Percentiles rank a stretch among this genome's conserved stretches.
phyloP scores from a whole-genome alignment of 2,888 invertebrate species.

The Octonoba sinensis region DNA sequence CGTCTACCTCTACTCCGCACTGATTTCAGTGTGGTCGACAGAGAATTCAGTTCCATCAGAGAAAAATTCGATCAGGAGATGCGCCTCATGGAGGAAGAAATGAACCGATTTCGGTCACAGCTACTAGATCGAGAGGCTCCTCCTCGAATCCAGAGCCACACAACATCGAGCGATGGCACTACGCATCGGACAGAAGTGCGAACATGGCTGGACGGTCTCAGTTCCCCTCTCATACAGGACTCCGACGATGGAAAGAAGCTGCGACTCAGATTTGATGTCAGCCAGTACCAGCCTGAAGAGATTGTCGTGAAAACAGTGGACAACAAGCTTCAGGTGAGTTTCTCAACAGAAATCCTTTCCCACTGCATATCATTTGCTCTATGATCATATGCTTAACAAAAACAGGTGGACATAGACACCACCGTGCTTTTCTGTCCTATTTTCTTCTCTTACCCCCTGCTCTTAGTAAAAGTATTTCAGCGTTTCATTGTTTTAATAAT shows the following conservation, averaged over 20 bases:
- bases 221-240: slow-evolving; percentile 93
- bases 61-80: slow-evolving; percentile 96
- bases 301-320: slow-evolving; percentile 98
- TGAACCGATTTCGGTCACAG: slow-evolving; percentile 93
- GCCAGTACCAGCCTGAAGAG: slow-evolving; percentile 95
- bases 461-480: too few species aligned
- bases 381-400: too few species aligned
- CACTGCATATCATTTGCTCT: background rate
- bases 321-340: slow-evolving; percentile 81
- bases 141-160: slow-evolving; percentile 71
- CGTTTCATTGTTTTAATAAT: too few species aligned
- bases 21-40: slow-evolving; percentile 95
- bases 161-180: slow-evolving; percentile 68
- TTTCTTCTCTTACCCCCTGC: too few species aligned
- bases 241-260: slow-evolving; percentile 94
- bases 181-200: slow-evolving; percentile 72
- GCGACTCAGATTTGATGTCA: slow-evolving; percentile 95
- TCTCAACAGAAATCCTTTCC: background rate
- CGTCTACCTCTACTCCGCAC: slow-evolving; percentile 86
- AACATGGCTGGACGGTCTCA: slow-evolving; percentile 87
- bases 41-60: slow-evolving; percentile 95
- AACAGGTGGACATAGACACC: too few species aligned
- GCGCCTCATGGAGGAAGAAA: slow-evolving; percentile 98
- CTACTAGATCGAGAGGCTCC: slow-evolving; percentile 85
- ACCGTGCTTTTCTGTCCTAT: too few species aligned